Evolutionary conservation across 2,113 vertebrate genomes (phyloP).

Genomic region (Nyctibius bracteatus): DNA sequence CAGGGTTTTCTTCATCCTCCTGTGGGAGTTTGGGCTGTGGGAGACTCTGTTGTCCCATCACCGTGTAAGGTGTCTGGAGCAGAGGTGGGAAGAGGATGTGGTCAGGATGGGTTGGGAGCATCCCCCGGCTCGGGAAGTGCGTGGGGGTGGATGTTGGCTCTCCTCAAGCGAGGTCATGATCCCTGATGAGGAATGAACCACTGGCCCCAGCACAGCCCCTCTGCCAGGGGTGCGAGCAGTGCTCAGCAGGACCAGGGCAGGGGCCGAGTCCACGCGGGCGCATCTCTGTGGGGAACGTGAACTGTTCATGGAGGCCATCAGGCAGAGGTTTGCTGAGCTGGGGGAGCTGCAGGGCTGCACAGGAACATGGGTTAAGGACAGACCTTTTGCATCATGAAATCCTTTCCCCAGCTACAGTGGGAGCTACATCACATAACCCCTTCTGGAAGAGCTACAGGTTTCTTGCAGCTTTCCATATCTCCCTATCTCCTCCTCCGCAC

Average conservation of each 20-base stretch:
- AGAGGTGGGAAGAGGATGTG: not conserved
- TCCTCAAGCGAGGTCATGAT: accelerated
- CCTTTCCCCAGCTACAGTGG: not conserved
- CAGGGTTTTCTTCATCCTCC: not conserved
- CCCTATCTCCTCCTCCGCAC: not conserved
- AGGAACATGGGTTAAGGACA: not conserved
- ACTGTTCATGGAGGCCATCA: not conserved
- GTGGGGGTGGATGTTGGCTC: not conserved
- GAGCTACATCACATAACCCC: not conserved
- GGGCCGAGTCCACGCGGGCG: accelerated
- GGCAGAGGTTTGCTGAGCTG: not conserved
- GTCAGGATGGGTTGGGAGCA: not conserved
- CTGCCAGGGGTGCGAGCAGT: not conserved
- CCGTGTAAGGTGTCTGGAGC: not conserved
- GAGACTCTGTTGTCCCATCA: not conserved
- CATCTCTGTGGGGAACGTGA: not conserved
- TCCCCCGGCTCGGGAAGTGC: accelerated
- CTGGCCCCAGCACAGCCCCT: not conserved
- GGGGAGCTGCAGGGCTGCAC: not conserved
- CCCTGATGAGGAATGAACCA: not conserved
- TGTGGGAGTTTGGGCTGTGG: not conserved
- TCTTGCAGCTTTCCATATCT: not conserved
- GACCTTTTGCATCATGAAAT: not conserved
- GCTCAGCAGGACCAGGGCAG: not conserved
- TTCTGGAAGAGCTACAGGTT: not conserved